A percentile compares a stretch with the other conserved stretches of the same genome.
phyloP scores from a whole-genome alignment of 35 echinoderm and acorn worm genomes.

The Apostichopus californicus region DNA sequence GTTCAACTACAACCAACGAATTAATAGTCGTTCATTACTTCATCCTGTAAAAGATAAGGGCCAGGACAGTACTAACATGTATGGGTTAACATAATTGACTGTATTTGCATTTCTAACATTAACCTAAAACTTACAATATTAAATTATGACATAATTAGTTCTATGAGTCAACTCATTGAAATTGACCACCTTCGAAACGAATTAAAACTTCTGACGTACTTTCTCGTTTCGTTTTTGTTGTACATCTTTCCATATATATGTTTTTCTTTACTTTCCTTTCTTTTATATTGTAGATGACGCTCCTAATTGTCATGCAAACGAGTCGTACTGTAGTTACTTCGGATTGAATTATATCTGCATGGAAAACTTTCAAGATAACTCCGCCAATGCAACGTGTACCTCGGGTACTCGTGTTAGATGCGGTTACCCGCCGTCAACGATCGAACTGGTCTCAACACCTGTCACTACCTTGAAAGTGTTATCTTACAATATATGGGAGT shows the following conservation, averaged over 20 bases:
- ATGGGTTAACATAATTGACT: no score
- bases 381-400: constrained; percentile 19
- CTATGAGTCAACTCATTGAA: no score
- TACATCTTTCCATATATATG: no score
- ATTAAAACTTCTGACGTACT: no score
- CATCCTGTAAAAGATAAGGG: no score
- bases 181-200: no score
- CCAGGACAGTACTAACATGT: no score
- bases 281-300: constrained; percentile 53
- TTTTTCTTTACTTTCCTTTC: neutral
- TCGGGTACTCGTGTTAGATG: constrained; percentile 28
- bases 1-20: no score
- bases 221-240: no score
- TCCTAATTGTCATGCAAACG: constrained; percentile 54
- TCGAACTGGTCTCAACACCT: constrained; percentile 24
- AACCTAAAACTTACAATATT: no score
- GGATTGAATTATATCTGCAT: constrained; percentile 73
- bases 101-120: neutral
- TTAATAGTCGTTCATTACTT: no score
- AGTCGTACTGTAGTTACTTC: constrained; percentile 51
- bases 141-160: no score
- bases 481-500: constrained; percentile 66
- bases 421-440: constrained; percentile 33
- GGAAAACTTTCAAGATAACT: constrained; percentile 33
- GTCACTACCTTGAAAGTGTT: constrained; percentile 51